Base-by-base conservation (phyloP, 2,888 invertebrate species). In the Cryptus armator region DNA sequence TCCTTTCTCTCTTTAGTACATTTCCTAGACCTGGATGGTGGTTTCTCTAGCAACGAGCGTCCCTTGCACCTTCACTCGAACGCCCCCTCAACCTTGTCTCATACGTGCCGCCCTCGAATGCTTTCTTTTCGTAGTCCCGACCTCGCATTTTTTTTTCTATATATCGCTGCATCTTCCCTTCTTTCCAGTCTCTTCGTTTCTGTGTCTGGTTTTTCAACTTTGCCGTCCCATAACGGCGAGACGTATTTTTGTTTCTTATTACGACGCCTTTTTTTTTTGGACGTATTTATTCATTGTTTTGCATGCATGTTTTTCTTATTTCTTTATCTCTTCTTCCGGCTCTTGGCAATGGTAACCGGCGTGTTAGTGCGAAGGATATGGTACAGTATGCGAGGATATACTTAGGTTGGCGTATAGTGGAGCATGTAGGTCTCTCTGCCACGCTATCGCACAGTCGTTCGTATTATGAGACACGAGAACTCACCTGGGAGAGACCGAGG, bases 401-500 rank as follows among this genome's bases (percentile, higher is more conserved):
- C 62, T 48, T 51, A 37, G 29, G 44, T 14, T 51, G 5, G n/a
- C 19, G 29, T 48, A 51, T 43, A 44, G 62, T 32, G 46, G 56
- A 44, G 16, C 51, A 37, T 46, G 37, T 48, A 51, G 62, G 7
- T 75, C 56, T 81, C 85, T 82, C 82, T 83, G 78, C 64, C 46
- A 14, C 48, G 12, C 78, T 81, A 19, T 64, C 56, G 24, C 48
- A 62, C 71, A 64, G 68, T 68, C 76, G 62, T 64, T 70, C 74
- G 82, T 78, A 75, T 83, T 53, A 64, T 72, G 19, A 70, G 84
- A 88, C 84, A 79, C 86, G 85, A 76, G 59, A 86, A 95, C 96
- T 96, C 95, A 98, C 99, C 97, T 99, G 99, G 94, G 99, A 99
- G 94, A 99, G 97, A 92, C 99, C 99, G 94, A 99, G 96, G 96